Evolutionary conservation across 1,140 invertebrate species (phyloP), one percentile per base, ranked within the genome.

Genomic region (Chrysomallon squamiferum): DNA sequence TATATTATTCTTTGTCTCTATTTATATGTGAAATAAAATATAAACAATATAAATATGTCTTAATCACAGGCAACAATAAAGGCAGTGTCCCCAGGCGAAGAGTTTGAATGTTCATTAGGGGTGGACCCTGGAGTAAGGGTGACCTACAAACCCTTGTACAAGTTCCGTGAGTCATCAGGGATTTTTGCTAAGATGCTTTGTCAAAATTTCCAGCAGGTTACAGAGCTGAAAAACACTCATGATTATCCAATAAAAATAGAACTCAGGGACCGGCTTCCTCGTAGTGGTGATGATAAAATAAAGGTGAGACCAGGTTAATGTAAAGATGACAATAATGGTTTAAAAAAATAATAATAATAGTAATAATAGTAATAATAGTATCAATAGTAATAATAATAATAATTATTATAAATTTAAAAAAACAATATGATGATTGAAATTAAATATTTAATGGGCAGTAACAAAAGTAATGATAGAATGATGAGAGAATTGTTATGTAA

Each of bases 101-200:
- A 85, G 50, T 87, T 86, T 64, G 62, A 74, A 15, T 84, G 81
- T 65, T 83, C 86, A 4, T 67, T 87, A 25, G 86, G 86, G 49
- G 84, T 85, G 20, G 87, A 88, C 63, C 76, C 77, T 7, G 68
- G 80, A 7, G 68, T 88, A 27, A 80, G 80, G 62, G 75, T 87
- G 6, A 73, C 65, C 9, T 87, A 87, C 71, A 86, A 84, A 64
- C 84, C 86, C n/a, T 32, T 69, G 45, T 61, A 60, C 15, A 72
- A 73, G 58, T 63, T 65, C 62, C 65, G 54, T n/a, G 57, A 62
- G 60, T 78, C 59, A 62, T 84, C 69, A 58, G 73, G 47, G n/a
- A 30, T 73, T 27, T 50, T 75, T 38, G 79, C 72, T 27, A 77
- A 74, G 57, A 67, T 71, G 6, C 47, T 72, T 29, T 70, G 61